Conservation (phyloP, 2,113 vertebrate species). For the Silurus asotus region DNA sequence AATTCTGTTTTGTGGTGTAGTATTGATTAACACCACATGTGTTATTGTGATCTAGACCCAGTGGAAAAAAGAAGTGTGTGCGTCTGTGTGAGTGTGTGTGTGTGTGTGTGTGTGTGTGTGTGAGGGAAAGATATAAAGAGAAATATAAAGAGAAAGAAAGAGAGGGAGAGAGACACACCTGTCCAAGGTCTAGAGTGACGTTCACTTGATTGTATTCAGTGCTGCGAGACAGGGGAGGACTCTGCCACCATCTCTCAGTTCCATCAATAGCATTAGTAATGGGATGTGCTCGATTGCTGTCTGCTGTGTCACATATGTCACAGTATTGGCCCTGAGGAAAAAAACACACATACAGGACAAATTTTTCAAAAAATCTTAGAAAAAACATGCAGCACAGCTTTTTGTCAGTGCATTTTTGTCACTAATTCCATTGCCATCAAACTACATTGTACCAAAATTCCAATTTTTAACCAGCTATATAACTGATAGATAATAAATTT, state of each 20-base stretch:
- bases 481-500: not conserved
- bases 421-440: not conserved
- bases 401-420: not conserved
- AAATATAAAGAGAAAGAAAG: not conserved
- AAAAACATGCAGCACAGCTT: not conserved
- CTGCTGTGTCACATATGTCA: constrained; percentile 84
- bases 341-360: not conserved
- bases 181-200: constrained; percentile 93
- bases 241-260: constrained; percentile 99
- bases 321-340: constrained; percentile 91
- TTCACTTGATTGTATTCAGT: constrained; percentile 92
- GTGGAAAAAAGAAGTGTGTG: not conserved
- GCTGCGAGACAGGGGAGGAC: constrained; percentile 89
- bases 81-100: not conserved
- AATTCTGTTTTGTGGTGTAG: constrained; percentile 17
- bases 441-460: not conserved
- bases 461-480: not conserved
- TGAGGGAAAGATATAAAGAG: not conserved
- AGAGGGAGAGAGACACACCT: constrained; percentile 74
- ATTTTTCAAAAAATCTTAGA: not conserved
- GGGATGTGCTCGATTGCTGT: constrained; percentile 87
- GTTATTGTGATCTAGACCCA: constrained; percentile 25
- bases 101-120: not conserved
- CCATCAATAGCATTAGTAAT: constrained; percentile 92
- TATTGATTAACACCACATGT: constrained; percentile 34